phyloP scores from a whole-genome alignment of 1,140 invertebrate species.

The Globodera rostochiensis region DNA sequence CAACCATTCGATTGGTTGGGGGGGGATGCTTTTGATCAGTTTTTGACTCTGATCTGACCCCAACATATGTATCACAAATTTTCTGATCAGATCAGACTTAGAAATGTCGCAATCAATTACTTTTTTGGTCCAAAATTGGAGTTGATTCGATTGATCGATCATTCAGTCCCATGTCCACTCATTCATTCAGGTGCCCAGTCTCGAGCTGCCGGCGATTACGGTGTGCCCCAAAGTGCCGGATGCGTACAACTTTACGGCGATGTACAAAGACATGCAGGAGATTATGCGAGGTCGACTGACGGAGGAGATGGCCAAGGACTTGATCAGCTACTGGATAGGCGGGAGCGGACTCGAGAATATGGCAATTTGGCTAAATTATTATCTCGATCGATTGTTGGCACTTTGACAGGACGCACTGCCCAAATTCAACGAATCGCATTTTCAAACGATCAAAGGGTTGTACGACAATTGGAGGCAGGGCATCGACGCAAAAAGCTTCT shows the following conservation, averaged over 20 bases:
- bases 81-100: too few species aligned
- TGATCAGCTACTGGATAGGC: constrained; percentile 50
- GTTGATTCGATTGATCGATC: too few species aligned
- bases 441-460: constrained; percentile 42
- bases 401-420: constrained; percentile 33
- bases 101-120: too few species aligned
- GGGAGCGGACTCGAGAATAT: constrained; percentile 62
- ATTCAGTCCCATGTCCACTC: neutral
- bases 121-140: too few species aligned
- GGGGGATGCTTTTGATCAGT: neutral
- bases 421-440: constrained; percentile 54
- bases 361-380: constrained; percentile 25
- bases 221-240: constrained; percentile 62
- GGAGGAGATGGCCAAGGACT: constrained; percentile 3
- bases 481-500: constrained; percentile 47
- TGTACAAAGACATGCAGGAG: constrained; percentile 50
- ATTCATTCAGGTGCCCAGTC: constrained; percentile 33
- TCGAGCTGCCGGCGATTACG: constrained; percentile 58
- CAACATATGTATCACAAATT: neutral
- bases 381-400: neutral
- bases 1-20: constrained; percentile 55
- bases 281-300: neutral
- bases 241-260: constrained; percentile 54
- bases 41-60: neutral
- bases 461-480: constrained; percentile 57